Base-by-base conservation (phyloP, 2,888 invertebrate genomes). In the Aproaerema taeniolella region DNA sequence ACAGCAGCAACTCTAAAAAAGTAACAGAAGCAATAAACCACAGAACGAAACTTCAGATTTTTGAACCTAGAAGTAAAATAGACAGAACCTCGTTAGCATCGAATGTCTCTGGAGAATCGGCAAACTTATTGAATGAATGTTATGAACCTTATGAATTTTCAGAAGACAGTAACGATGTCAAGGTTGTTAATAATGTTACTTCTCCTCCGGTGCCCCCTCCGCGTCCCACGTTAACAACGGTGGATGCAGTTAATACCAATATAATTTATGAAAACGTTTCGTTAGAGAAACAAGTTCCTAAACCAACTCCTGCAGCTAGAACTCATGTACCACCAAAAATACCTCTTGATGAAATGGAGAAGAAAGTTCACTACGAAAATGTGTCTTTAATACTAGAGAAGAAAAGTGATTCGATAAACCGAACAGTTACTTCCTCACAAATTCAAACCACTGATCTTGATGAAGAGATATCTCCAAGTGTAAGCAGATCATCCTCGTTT, bases 101-200 rank as follows among this genome's bases (percentile, higher is more conserved):
- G 6, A 66, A 64, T 33, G 41, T 51, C 14, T 72, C 71, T 1
- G 46, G 55, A 38, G 75, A 75, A 42, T 82, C 80, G 9, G 66
- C 67, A 25, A 62, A 67, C 46, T 65, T 73, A 32, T 60, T 80
- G 0, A 86, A 86, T 48, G 86, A 85, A 50, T 85, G 79, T 47
- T 86, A 86, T 45, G 86, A 85, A 50, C 67, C 82, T 1, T 85
- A 75, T 46, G 77, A 80, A 33, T 74, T 77, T 52, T 47, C 58
- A 1, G 20, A n/a, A 28, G 2, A 45, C 36, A 12, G 26, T 9
- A n/a, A 9, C n/a, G n/a, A 43, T 45, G 41, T 1, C 42, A 29
- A 30, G 14, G 10, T 9, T 12, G 12, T 5, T 10, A 29, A n/a
- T 36, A 32, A 36, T 16, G 17, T 13, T 10, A 60, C 2, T 28